These are phyloP conservation scores for Zosterops borbonicus DNA, from an alignment of 2,113 vertebrate genomes.

Conservation along the genomic window DNA sequence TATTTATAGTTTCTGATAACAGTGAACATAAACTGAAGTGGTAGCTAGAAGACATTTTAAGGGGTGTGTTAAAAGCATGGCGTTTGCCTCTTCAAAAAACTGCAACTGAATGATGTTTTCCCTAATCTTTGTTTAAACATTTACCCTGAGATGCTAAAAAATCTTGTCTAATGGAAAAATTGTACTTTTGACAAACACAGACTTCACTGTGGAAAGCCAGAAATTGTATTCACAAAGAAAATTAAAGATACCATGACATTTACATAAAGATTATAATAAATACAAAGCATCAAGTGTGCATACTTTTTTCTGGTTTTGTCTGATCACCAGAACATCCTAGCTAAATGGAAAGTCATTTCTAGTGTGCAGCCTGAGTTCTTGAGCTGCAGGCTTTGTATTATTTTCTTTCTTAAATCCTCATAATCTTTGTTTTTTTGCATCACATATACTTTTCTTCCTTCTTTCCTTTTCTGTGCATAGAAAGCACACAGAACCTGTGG, in stretches of 20 bases:
- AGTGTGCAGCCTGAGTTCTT: conserved; percentile 2
- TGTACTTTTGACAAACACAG: conserved; percentile 54
- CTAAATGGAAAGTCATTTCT: conserved; percentile 47
- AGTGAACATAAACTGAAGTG: not conserved
- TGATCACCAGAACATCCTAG: not conserved
- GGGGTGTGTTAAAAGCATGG: not conserved
- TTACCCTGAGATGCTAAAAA: conserved; percentile 42
- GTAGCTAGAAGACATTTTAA: not conserved
- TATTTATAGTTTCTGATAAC: conserved; percentile 42
- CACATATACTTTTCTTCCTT: conserved; percentile 40
- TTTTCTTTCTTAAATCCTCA: conserved; percentile 27
- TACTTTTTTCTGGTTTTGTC: conserved; percentile 4
- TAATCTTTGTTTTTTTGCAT: conserved; percentile 30
- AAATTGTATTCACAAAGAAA: conserved; percentile 37
- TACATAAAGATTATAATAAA: conserved; percentile 12
- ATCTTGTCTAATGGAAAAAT: conserved; percentile 40
- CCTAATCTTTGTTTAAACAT: conserved; percentile 23
- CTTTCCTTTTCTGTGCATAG: not conserved
- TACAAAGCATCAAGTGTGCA: not conserved
- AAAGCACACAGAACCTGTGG: conserved; percentile 71
- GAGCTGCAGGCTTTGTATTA: not conserved
- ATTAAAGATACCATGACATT: conserved; percentile 41
- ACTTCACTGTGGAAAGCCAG: conserved; percentile 17
- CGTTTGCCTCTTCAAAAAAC: conserved; percentile 26
- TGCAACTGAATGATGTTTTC: conserved; percentile 6